Percentiles rank a stretch among this genome's conserved stretches.
Evolutionary conservation across 2,797 vertebrate genomes (phyloP).

Genomic region (Botia almorhae): DNA sequence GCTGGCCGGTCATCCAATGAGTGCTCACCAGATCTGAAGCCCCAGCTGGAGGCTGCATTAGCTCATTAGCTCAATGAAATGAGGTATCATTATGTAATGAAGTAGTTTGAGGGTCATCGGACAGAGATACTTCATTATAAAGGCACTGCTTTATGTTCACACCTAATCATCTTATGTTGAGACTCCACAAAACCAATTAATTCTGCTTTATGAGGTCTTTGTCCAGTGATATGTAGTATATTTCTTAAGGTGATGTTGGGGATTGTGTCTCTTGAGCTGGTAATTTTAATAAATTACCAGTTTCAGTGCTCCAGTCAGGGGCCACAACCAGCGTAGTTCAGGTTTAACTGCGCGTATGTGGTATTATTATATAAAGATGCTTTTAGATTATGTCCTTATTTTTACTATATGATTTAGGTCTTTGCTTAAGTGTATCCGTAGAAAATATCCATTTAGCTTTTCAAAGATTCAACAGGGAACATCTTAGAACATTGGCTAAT

Average conservation of each 20-base stretch:
- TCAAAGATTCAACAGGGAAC: no score
- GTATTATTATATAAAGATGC: no score
- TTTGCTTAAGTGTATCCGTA: no score
- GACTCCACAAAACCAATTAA: neutral
- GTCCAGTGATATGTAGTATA: neutral
- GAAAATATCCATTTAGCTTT: no score
- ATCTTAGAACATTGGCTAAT: no score
- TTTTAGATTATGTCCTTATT: no score
- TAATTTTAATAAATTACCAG: neutral
- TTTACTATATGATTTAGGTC: no score
- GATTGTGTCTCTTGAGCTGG: neutral
- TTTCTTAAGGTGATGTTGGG: neutral
- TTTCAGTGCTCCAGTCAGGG: neutral
- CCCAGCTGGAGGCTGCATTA: slow-evolving; percentile 38
- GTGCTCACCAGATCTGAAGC: slow-evolving; percentile 15
- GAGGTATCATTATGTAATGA: slow-evolving; percentile 23
- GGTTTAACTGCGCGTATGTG: no score
- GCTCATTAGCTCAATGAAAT: slow-evolving; percentile 46
- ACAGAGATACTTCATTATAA: slow-evolving; percentile 13
- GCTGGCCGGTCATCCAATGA: neutral
- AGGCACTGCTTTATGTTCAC: neutral
- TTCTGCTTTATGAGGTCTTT: neutral
- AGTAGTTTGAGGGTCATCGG: slow-evolving; percentile 30
- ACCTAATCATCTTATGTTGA: neutral
- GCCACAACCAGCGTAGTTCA: neutral